A percentile compares a stretch with the other conserved stretches of the same genome.
Conservation (phyloP, 2,888 invertebrate genomes). For the Parelbella ahira region DNA sequence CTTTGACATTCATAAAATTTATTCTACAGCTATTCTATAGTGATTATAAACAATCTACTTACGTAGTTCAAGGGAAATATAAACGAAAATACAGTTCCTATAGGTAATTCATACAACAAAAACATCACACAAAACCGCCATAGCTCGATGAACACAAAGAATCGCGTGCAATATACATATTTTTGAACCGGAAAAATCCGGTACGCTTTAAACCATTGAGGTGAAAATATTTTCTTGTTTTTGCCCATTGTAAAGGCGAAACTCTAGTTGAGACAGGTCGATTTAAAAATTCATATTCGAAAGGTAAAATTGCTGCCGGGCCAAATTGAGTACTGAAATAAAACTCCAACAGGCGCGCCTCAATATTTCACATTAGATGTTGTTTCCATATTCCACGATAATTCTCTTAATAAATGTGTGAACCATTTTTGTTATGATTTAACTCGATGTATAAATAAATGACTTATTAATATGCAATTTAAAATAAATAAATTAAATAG, state of each 20-base stretch:
- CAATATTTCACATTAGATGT: constrained; percentile 9
- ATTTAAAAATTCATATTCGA: constrained; percentile 33
- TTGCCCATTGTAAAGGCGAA: constrained; percentile 27
- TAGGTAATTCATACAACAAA: too few relatives aligned
- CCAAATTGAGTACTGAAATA: constrained; percentile 30
- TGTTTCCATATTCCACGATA: neutral
- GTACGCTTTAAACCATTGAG: neutral
- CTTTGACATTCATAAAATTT: too few relatives aligned
- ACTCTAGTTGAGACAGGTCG: constrained; percentile 15
- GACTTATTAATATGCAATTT: too few relatives aligned
- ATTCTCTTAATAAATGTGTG: too few relatives aligned
- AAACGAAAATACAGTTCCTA: too few relatives aligned
- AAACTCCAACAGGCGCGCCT: constrained; percentile 24
- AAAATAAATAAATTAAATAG: too few relatives aligned
- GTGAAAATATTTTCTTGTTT: constrained; percentile 18
- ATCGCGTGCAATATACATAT: neutral
- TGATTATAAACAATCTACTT: too few relatives aligned
- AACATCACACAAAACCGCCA: neutral
- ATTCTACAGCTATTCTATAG: too few relatives aligned
- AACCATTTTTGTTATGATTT: too few relatives aligned
- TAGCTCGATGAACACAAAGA: neutral
- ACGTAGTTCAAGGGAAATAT: too few relatives aligned
- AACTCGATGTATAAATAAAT: too few relatives aligned
- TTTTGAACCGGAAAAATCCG: neutral
- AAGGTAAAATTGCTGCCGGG: constrained; percentile 28